Base-by-base conservation (phyloP, 2,797 vertebrate species). In the Novumbra hubbsi region DNA sequence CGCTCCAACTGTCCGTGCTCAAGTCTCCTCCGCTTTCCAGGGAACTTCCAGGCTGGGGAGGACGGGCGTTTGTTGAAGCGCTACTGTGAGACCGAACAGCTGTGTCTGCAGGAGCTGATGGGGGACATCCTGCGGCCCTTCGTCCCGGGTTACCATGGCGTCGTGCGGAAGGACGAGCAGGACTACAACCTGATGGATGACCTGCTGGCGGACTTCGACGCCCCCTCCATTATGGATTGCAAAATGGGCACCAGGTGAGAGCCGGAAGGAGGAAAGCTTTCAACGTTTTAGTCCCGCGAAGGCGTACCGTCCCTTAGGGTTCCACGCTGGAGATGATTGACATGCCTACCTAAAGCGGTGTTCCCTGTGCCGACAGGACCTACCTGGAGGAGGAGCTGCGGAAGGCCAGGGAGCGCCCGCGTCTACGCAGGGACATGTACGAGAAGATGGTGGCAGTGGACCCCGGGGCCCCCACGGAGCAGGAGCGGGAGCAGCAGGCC, bases 371-470 rank as follows among this genome's bases (percentile, higher is more conserved):
- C 7, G 12, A 64, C 76, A 97, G 96, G 85, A 98, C 96, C 0
- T 98, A 97, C 84, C 86, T 98, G 85, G 96, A 98, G 76, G 96
- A 97, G 64, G 96, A 98, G 85, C 91, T 96, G 72, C 87, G 88
- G 8, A 96, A 96, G 83, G 96, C 95, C 0, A 91, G 93, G 28
- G 93, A 95, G 77, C 88, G 87, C 32, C 95, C 96, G 12, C 92
- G 93, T 16, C 84, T 95, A 50, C 90, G 96, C 57, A 95, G 87
- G 78, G 96, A 98, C 86, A 95, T 98, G 95, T 97, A 95, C 34
- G 95, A 96, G 66, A 98, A 97, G 88, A 98, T 98, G 96, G 90
- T 98, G 11, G 94, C 93, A 0, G 94, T 97, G 86, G 96, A 98
- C 75, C 96, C 96, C 0, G 85, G 81, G 1, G 96, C 96, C 5